Percentiles rank a stretch among this genome's conserved stretches.
Conservation (phyloP, 35 echinoderm and acorn worm genomes). For the Apostichopus japonicus region DNA sequence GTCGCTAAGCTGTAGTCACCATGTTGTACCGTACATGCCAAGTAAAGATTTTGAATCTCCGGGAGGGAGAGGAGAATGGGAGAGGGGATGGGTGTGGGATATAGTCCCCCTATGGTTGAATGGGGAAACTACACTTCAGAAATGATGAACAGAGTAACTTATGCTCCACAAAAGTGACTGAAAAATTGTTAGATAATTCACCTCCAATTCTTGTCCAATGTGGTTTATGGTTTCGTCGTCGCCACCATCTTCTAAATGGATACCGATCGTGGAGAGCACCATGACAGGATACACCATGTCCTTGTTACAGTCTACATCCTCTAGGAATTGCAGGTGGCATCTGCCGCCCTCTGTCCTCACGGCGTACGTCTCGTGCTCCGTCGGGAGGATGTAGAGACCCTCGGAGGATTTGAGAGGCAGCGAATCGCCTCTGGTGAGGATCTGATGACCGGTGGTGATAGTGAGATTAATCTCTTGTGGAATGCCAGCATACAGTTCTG, state of each 20-base stretch:
- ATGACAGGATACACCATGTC: constrained; percentile 59
- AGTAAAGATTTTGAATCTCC: too few species aligned
- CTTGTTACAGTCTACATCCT: constrained; percentile 36
- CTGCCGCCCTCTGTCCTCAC: constrained; percentile 39
- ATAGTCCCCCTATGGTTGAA: too few species aligned
- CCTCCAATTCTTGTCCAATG: constrained; percentile 38
- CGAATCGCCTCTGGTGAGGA: constrained; percentile 63
- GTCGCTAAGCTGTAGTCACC: too few species aligned
- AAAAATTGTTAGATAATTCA: neutral
- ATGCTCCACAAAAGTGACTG: too few species aligned
- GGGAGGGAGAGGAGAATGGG: too few species aligned
- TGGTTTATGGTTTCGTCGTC: constrained; percentile 58
- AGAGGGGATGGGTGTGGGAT: too few species aligned
- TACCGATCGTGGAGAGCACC: constrained; percentile 48
- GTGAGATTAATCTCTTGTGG: constrained; percentile 70
- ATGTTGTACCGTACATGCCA: too few species aligned
- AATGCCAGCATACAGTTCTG: constrained; percentile 77
- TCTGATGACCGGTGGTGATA: constrained; percentile 74
- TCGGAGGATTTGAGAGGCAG: constrained; percentile 63
- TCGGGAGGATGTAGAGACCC: constrained; percentile 53
- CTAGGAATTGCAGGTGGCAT: constrained; percentile 44
- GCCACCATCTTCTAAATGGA: constrained; percentile 33
- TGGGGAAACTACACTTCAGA: too few species aligned
- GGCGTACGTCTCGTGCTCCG: constrained; percentile 55
- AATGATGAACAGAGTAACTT: too few species aligned